phyloP scores from a whole-genome alignment of 2,113 vertebrate genomes.

The Ciconia boyciana region DNA sequence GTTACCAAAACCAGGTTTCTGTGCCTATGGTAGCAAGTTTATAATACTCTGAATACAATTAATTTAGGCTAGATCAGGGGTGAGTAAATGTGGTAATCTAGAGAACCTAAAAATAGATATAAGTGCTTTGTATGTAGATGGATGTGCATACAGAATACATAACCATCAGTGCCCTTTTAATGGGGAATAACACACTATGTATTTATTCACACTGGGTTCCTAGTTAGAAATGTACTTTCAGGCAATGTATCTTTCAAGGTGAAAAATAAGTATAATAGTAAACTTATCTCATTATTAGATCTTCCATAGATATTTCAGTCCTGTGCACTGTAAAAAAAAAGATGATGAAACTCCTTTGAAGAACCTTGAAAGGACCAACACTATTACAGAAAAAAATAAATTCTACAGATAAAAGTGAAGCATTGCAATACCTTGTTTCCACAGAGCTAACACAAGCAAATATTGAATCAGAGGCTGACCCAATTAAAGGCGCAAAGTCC shows the following conservation, averaged over 20 bases:
- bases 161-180: not conserved
- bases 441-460: constrained; percentile 31
- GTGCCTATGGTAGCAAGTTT: not conserved
- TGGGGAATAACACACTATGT: not conserved
- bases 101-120: not conserved
- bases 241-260: not conserved
- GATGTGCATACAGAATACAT: not conserved
- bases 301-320: not conserved
- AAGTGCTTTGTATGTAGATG: not conserved
- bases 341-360: not conserved
- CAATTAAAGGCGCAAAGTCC: constrained; percentile 56
- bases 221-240: not conserved
- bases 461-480: constrained; percentile 45
- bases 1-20: not conserved
- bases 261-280: not conserved
- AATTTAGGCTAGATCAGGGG: not conserved
- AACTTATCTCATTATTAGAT: not conserved
- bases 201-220: not conserved
- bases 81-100: not conserved
- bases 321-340: not conserved
- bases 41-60: not conserved
- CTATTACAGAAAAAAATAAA: not conserved
- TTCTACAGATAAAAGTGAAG: constrained; percentile 26
- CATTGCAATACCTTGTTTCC: constrained; percentile 25
- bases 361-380: not conserved